Conservation (phyloP, 1,140 invertebrate species). For the Hypothenemus hampei region DNA sequence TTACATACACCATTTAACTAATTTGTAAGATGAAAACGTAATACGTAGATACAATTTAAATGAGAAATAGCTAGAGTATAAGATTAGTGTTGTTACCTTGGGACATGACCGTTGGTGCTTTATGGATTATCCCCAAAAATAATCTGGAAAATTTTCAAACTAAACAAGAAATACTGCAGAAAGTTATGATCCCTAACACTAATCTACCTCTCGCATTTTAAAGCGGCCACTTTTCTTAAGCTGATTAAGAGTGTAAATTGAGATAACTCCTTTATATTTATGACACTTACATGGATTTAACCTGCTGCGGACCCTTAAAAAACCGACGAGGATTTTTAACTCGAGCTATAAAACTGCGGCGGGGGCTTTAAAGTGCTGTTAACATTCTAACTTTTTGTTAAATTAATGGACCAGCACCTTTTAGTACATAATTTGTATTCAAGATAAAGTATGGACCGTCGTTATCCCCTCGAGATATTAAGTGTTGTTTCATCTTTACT, state of each 20-base stretch:
- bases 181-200: constrained; percentile 39
- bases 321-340: constrained; percentile 31
- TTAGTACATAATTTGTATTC: constrained; percentile 39
- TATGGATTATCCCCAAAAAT: constrained; percentile 8
- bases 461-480: constrained; percentile 30
- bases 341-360: constrained; percentile 25
- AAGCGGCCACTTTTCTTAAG: constrained; percentile 47
- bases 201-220: constrained; percentile 46
- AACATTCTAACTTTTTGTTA: constrained; percentile 38
- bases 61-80: too few species aligned
- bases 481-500: constrained; percentile 27
- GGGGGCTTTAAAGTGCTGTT: constrained; percentile 33
- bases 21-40: too few species aligned
- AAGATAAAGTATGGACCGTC: constrained; percentile 31
- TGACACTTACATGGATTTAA: constrained; percentile 45
- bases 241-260: constrained; percentile 49
- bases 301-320: constrained; percentile 35
- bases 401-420: constrained; percentile 41
- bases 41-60: too few species aligned
- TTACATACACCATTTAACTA: too few species aligned
- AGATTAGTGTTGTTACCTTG: too few species aligned
- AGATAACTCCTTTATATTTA: constrained; percentile 48
- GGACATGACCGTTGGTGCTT: too few species aligned
- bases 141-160: constrained; percentile 8
- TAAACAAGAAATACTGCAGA: constrained; percentile 39